Percentiles rank a stretch among this genome's conserved stretches.
phyloP scores from a whole-genome alignment of 2,797 vertebrate genomes.

The Alosa sapidissima region DNA sequence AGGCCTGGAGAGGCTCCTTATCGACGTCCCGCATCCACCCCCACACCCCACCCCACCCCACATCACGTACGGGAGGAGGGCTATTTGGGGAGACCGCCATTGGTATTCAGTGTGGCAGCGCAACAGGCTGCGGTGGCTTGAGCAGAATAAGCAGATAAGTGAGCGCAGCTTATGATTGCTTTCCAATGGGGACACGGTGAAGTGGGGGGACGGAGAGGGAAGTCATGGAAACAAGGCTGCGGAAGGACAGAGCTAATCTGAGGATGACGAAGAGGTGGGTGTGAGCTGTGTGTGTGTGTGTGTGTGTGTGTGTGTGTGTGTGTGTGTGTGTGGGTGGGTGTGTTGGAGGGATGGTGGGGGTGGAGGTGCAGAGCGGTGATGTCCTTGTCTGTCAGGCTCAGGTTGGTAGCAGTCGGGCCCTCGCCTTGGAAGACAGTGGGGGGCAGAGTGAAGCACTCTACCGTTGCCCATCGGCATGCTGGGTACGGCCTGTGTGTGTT shows the following conservation, averaged over 20 bases:
- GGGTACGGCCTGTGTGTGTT: slow-evolving; percentile 30
- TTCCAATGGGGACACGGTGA: slow-evolving; percentile 31
- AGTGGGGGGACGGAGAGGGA: not conserved
- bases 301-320: too few species aligned
- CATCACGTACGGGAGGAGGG: not conserved
- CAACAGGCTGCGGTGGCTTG: not conserved
- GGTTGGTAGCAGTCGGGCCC: not conserved
- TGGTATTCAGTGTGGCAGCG: not conserved
- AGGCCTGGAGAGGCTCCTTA: not conserved
- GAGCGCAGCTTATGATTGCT: slow-evolving; percentile 40
- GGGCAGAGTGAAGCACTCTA: slow-evolving; percentile 35
- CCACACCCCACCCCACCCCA: not conserved
- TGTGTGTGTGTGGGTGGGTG: not conserved
- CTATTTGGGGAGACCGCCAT: not conserved
- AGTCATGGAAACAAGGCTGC: slow-evolving; percentile 37
- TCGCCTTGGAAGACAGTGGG: not conserved
- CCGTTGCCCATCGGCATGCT: slow-evolving; percentile 43
- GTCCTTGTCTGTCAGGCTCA: not conserved
- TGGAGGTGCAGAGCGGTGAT: not conserved
- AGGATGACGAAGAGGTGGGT: slow-evolving; percentile 31
- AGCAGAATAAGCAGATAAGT: slow-evolving; percentile 19
- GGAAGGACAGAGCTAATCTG: slow-evolving; percentile 40
- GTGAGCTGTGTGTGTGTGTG: not conserved
- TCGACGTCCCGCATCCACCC: not conserved
- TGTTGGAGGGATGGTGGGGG: slow-evolving; percentile 2